phyloP scores from a whole-genome alignment of 2,888 invertebrate genomes.

The Liopterus haemorrhoidalis region DNA sequence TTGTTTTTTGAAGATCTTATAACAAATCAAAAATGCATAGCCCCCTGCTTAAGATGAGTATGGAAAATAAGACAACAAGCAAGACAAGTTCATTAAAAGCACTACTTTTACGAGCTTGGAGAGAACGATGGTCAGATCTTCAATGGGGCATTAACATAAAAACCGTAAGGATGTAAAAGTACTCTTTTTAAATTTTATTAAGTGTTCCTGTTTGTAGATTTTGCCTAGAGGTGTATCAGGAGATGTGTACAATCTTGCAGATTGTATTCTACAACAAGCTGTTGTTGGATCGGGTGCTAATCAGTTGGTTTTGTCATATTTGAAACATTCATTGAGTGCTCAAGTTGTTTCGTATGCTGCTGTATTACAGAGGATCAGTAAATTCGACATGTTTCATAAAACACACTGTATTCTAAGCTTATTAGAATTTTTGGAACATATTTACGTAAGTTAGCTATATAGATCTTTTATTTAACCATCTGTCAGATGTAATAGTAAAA shows the following conservation, averaged over 20 bases:
- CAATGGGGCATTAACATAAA: slow-evolving; percentile 96
- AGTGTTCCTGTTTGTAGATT: slow-evolving; percentile 46
- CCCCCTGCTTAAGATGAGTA: slow-evolving; percentile 42
- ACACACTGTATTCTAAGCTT: slow-evolving; percentile 83
- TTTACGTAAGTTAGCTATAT: too few relatives aligned
- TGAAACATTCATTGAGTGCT: slow-evolving; percentile 85
- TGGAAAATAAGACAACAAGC: slow-evolving; percentile 78
- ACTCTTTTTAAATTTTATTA: slow-evolving; percentile 2
- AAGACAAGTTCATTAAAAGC: slow-evolving; percentile 78
- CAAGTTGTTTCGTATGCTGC: slow-evolving; percentile 89
- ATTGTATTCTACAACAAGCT: slow-evolving; percentile 90
- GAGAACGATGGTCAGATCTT: slow-evolving; percentile 91
- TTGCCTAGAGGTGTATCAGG: slow-evolving; percentile 84
- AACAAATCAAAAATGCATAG: slow-evolving; percentile 20
- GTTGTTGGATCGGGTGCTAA: slow-evolving; percentile 91
- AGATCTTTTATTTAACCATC: slow-evolving; percentile 27
- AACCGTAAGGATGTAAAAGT: too few relatives aligned
- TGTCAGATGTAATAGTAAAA: too few relatives aligned
- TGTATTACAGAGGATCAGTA: slow-evolving; percentile 79
- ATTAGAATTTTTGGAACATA: slow-evolving; percentile 75
- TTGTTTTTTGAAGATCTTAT: too few relatives aligned
- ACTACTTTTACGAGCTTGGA: slow-evolving; percentile 80
- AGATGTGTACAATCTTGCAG: slow-evolving; percentile 88
- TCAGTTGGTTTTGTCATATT: slow-evolving; percentile 81
- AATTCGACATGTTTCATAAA: slow-evolving; percentile 75